A percentile compares a stretch with the other conserved stretches of the same genome.
These are phyloP conservation scores for Penaeus chinensis DNA, from an alignment of 1,140 invertebrate species.

Conservation along the genomic window DNA sequence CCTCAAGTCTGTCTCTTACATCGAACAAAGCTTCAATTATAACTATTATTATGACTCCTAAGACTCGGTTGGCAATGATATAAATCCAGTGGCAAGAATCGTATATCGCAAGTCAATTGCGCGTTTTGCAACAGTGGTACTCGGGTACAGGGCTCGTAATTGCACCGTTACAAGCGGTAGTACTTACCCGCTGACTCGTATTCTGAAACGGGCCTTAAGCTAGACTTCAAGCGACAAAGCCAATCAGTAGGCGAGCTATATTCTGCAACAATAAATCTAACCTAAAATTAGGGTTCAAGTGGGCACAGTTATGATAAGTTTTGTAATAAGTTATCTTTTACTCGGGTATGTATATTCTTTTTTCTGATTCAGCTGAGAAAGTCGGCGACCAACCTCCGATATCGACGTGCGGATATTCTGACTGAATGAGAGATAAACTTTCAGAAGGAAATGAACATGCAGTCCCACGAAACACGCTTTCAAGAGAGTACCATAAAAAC, in stretches of 20 bases:
- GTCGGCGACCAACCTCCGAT: too few relatives aligned
- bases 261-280: slow-evolving; percentile 51
- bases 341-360: background rate
- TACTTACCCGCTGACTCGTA: slow-evolving; percentile 18
- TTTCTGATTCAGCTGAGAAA: too few relatives aligned
- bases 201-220: slow-evolving; percentile 32
- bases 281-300: slow-evolving; percentile 40
- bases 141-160: slow-evolving; percentile 27
- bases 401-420: too few relatives aligned
- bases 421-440: too few relatives aligned
- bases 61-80: slow-evolving; percentile 48
- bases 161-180: slow-evolving; percentile 27
- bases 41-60: slow-evolving; percentile 45
- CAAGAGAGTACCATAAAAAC: too few relatives aligned
- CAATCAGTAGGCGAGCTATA: slow-evolving; percentile 49
- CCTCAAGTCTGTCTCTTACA: slow-evolving; percentile 41
- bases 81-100: slow-evolving; percentile 24
- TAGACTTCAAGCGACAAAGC: slow-evolving; percentile 48
- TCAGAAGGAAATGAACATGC: too few relatives aligned
- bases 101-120: slow-evolving; percentile 32
- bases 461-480: too few relatives aligned
- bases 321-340: slow-evolving; percentile 14
- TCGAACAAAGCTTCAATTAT: slow-evolving; percentile 33
- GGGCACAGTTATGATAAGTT: slow-evolving; percentile 27
- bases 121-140: slow-evolving; percentile 34